Base-by-base conservation (phyloP, 2,888 invertebrate species). In the Steinernema hermaphroditum region DNA sequence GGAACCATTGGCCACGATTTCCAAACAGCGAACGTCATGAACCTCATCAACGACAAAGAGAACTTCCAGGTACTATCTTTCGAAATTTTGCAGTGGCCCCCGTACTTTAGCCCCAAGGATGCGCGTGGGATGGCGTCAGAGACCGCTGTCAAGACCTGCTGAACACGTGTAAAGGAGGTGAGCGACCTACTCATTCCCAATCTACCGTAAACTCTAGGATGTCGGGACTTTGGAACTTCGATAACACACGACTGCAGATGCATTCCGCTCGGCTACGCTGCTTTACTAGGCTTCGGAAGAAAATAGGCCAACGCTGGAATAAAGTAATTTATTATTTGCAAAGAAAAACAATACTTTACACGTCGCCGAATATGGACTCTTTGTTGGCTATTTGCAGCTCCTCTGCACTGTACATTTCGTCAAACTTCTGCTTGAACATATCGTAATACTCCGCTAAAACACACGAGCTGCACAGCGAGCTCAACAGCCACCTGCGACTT, bases 181-280 rank as follows among this genome's bases (percentile, higher is more conserved):
- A 46, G 22, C 16, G 16, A 6, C 46, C 16, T n/a, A 4, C 32
- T 4, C 2, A 12, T n/a, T 50, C 27, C 27, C 12, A 8, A 4
- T 50, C 27, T 24, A 50, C 12, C 34, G 37, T 14, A n/a, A 6
- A 4, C n/a, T n/a, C 16, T n/a, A 62, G 80, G 76, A 50, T 78
- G 78, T 34, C 37, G 71, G 16, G 78, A 78, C 68, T 78, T 78
- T 54, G 73, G 79, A 12, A 70, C 24, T 19, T 71, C 73, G 46
- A 70, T 70, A 2, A 34, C 72, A 2, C 80, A 77, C 54, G 78
- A 78, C 49, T 78, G 78, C 71, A 71, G 78, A 32, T 78, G 78
- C 29, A 76, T 78, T 22, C 78, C 78, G 50, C 70, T 78, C 19
- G 79, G 76, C 14, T 78, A 79, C 68, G 71, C 74, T 22, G 72